phyloP scores from a whole-genome alignment of 1,140 invertebrate genomes.

The Phenacoccus solenopsis region DNA sequence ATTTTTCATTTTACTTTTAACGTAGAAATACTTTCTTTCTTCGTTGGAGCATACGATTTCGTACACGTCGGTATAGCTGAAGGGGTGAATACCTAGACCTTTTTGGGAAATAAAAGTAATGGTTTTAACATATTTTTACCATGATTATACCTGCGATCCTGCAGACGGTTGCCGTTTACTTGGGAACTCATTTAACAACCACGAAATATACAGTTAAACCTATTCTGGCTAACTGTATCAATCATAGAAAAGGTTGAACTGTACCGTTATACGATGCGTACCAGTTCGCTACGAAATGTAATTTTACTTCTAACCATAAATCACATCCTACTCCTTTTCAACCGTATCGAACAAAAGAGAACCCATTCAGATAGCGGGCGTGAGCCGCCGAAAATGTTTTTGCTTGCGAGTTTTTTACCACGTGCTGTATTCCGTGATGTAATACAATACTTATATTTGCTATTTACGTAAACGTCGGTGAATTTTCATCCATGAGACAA shows the following conservation, averaged over 20 bases:
- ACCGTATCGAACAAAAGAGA: background rate
- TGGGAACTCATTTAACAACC: background rate
- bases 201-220: slow-evolving; percentile 2
- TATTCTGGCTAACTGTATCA: background rate
- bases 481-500: too few species aligned
- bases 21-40: background rate
- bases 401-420: background rate
- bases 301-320: background rate
- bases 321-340: background rate
- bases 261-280: background rate
- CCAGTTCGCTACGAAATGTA: background rate
- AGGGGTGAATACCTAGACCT: too few species aligned
- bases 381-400: background rate
- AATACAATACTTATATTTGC: too few species aligned
- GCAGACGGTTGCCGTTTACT: background rate
- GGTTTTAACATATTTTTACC: background rate
- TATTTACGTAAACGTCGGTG: too few species aligned
- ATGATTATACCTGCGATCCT: background rate
- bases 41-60: too few species aligned
- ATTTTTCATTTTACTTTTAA: background rate
- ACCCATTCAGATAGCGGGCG: too few species aligned
- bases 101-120: too few species aligned
- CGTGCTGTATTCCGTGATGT: too few species aligned
- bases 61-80: too few species aligned
- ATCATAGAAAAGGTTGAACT: background rate